Conservation (phyloP, 2,113 vertebrate species). For the Pogona vitticeps region DNA sequence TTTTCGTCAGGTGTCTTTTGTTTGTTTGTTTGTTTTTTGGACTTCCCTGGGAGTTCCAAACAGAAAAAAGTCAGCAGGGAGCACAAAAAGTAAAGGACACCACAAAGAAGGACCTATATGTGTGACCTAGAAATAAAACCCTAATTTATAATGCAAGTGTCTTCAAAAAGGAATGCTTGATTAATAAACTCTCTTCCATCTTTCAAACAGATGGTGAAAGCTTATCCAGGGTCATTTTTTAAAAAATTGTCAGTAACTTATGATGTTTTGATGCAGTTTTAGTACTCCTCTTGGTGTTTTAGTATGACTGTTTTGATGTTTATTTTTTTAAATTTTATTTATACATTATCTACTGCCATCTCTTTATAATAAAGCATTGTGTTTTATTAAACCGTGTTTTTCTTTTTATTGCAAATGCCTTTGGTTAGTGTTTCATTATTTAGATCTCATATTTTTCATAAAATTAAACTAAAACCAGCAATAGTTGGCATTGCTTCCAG, state of each 20-base stretch:
- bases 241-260: neutral
- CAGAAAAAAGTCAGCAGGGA: neutral
- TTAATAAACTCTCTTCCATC: neutral
- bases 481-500: neutral
- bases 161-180: neutral
- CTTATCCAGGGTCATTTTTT: neutral
- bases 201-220: neutral
- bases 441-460: neutral
- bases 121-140: neutral
- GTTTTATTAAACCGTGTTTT: neutral
- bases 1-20: too few relatives aligned
- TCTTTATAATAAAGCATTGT: neutral
- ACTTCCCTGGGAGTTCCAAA: neutral
- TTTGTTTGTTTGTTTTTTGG: too few relatives aligned
- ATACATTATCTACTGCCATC: neutral
- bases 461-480: neutral
- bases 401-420: neutral
- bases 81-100: neutral
- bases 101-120: neutral
- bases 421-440: neutral
- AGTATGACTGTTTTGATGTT: neutral
- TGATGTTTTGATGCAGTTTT: neutral
- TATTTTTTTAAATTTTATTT: neutral
- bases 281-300: neutral
- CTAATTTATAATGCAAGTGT: neutral